Evolutionary conservation across 2,797 vertebrate species (phyloP), one percentile per base, ranked within the genome.

Genomic region (Synanceia verrucosa): DNA sequence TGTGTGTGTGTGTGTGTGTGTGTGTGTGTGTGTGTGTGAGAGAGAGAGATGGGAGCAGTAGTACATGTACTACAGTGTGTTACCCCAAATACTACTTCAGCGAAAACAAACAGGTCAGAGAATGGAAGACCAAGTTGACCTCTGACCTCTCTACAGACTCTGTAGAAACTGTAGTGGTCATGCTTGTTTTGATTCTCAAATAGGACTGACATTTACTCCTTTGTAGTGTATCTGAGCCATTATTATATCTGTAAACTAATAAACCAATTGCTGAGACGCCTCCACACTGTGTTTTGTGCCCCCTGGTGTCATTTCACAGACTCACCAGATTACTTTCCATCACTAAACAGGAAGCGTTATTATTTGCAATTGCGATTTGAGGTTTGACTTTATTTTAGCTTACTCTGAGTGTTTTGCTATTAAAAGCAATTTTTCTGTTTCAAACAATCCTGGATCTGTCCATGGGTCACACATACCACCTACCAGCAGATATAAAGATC

Each of bases 191-290:
- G 6, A 21, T 41, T 37, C 14, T 41, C 28, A 18, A 21, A 5
- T 9, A 19, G 21, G 2, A 36, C 23, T 5, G 24, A 50, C 56
- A 9, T 18, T 33, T 19, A 14, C 16, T 9, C 10, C 5, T 63
- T 50, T 64, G 36, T n/a, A n/a, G n/a, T n/a, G n/a, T 29, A 21
- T 21, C 31, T 70, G 28, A 75, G 14, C 62, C 65, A 69, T 51
- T 37, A 36, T 53, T 3, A 26, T 14, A 48, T 6, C 34, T 65
- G 50, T 48, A 55, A 69, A 65, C 56, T 81, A 69, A 75, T 44
- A 56, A 36, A 14, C 28, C 33, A 33, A 31, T 19, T 63, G 44
- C n/a, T 58, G 8, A 26, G n/a, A 19, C 66, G 12, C 52, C 24
- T 47, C 58, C 18, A 28, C 62, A 8, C 14, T 56, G 18, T 26